phyloP scores from a whole-genome alignment of 2,113 vertebrate species.

The Planiliza haematocheilus region DNA sequence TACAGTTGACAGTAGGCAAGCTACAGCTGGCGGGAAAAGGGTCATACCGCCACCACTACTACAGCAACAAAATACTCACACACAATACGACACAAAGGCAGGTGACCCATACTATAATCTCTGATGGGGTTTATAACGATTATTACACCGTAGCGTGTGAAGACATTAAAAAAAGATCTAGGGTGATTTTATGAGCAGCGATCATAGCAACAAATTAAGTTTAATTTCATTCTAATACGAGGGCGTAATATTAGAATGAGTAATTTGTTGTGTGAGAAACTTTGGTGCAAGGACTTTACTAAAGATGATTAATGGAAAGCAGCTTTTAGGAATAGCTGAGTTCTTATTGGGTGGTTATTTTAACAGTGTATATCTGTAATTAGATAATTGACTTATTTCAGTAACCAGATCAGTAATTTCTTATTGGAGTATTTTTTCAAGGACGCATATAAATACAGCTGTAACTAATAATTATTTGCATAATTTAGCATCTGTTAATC shows the following conservation, averaged over 20 bases:
- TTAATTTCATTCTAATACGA: conserved; percentile 28
- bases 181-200: conserved; percentile 17
- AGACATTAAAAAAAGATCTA: not conserved
- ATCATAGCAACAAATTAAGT: conserved; percentile 29
- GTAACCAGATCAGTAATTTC: too few relatives aligned
- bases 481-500: too few relatives aligned
- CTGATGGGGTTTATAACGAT: not conserved
- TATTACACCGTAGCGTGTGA: not conserved
- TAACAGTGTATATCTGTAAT: too few relatives aligned
- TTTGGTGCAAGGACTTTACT: conserved; percentile 16
- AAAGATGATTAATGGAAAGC: conserved; percentile 11
- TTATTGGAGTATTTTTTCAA: too few relatives aligned
- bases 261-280: conserved; percentile 26
- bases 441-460: not conserved
- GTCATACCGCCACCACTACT: not conserved
- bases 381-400: not conserved
- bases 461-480: not conserved
- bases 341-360: too few relatives aligned
- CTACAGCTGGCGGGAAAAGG: conserved; percentile 32
- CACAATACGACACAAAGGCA: not conserved
- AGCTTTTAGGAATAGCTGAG: too few relatives aligned
- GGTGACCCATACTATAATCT: conserved; percentile 7
- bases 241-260: conserved; percentile 33
- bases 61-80: not conserved
- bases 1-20: conserved; percentile 18